These are phyloP conservation scores for Bombus ignitus DNA, from an alignment of 1,140 invertebrate species.

Conservation along the genomic window DNA sequence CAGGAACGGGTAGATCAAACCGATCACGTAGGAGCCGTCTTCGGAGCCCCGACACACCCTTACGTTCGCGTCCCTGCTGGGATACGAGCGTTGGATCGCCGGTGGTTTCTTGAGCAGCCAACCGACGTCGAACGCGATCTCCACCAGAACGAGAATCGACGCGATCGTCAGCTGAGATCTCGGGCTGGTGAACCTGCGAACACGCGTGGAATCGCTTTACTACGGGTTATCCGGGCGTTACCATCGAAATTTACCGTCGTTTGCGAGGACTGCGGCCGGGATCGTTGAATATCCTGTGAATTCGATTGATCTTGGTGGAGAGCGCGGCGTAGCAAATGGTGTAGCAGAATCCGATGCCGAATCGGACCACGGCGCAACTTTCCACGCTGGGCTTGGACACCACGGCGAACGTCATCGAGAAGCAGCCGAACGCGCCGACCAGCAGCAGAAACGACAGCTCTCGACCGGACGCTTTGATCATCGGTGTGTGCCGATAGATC, in stretches of 20 bases:
- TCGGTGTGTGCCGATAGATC: conserved; percentile 82
- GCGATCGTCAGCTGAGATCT: conserved; percentile 84
- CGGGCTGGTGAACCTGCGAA: conserved; percentile 82
- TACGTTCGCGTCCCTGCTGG: conserved; percentile 77
- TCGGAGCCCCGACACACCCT: conserved; percentile 83
- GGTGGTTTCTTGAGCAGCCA: conserved; percentile 83
- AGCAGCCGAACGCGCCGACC: conserved; percentile 83
- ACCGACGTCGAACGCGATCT: conserved; percentile 82
- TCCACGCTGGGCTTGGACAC: conserved; percentile 81
- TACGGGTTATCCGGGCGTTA: accelerated
- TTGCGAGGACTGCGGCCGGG: conserved; percentile 72
- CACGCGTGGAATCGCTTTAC: too few relatives aligned
- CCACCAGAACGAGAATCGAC: conserved; percentile 81
- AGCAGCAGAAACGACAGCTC: conserved; percentile 77
- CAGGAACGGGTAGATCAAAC: conserved; percentile 84
- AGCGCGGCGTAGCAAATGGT: conserved; percentile 85
- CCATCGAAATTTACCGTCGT: conserved; percentile 67
- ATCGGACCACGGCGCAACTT: conserved; percentile 83
- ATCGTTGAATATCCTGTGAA: conserved; percentile 84
- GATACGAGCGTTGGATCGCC: conserved; percentile 76
- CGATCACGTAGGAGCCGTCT: conserved; percentile 83
- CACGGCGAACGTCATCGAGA: conserved; percentile 84
- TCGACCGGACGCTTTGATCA: conserved; percentile 85
- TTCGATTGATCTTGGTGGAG: conserved; percentile 85
- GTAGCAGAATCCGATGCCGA: conserved; percentile 84